Evolutionary conservation across 2,888 invertebrate species (phyloP), one percentile per base, ranked within the genome.

Genomic region (Hypena proboscidalis): DNA sequence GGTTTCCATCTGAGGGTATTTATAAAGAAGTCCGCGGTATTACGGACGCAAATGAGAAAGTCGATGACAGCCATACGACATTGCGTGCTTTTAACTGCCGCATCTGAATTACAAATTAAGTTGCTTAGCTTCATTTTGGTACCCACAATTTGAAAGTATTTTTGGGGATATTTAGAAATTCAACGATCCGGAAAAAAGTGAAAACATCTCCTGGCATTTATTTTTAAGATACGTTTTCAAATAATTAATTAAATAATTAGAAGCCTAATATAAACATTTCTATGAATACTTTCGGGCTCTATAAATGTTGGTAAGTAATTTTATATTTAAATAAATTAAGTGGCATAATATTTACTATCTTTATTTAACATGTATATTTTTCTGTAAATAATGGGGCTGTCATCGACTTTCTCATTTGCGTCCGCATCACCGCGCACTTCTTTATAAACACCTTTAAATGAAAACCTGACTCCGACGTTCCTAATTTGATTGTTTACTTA

Each of bases 21-120:
- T 49, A 40, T 54, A 56, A 58, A 58, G 51, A 43, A 26, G 38
- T 38, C 37, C 31, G 43, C 40, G 44, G 54, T 58, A 36, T 56
- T 46, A 39, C 46, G 19, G 19, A 48, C 38, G 31, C 40, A 37
- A 51, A 51, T 48, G 49, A 58, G 48, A 61, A 62, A 56, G 41
- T 60, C 48, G 31, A 44, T 47, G 35, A 59, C 47, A 42, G 38
- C 39, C 47, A 35, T 37, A 48, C 54, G 49, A 47, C 45, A 44
- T 13, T 20, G 46, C 23, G 26, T 58, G 52, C 56, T 62, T 53
- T 58, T 58, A 58, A 60, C 56, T 39, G 42, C 54, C 63, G 57
- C 67, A 74, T 78, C 70, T 75, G 74, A 77, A 74, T 79, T 58
- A 70, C 74, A 79, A 75, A 79, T 77, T 65, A 69, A 70, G 53